Evolutionary conservation across 2,113 vertebrate genomes (phyloP).

Genomic region (Nycticorax nycticorax): DNA sequence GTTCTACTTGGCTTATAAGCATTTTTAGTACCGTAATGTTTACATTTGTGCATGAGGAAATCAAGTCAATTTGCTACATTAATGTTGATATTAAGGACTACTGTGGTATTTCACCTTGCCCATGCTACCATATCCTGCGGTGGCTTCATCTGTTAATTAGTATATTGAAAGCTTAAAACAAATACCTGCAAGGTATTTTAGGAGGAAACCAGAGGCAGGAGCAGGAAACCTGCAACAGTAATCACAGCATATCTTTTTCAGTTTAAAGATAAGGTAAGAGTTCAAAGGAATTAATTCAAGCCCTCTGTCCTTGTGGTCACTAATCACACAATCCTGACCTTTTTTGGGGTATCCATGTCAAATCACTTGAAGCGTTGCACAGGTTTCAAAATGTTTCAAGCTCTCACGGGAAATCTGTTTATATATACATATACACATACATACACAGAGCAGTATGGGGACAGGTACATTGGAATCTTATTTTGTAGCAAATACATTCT

Average conservation of each 20-base stretch:
- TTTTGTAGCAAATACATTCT: not conserved
- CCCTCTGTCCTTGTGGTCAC: not conserved
- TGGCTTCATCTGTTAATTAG: not conserved
- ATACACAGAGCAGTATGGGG: rapidly evolving
- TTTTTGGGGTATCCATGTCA: not conserved
- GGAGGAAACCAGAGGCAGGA: not conserved
- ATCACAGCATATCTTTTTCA: not conserved
- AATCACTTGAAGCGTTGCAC: rapidly evolving
- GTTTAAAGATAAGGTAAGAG: not conserved
- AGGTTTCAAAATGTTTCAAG: not conserved
- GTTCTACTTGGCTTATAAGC: not conserved
- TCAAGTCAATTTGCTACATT: not conserved
- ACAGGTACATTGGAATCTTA: rapidly evolving
- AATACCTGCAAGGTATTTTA: not conserved
- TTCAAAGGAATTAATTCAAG: not conserved
- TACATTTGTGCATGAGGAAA: not conserved
- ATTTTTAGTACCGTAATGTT: not conserved
- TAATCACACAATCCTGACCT: rapidly evolving
- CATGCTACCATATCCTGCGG: not conserved
- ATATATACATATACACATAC: rapidly evolving
- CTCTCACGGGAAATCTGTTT: not conserved
- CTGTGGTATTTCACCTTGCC: not conserved
- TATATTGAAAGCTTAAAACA: not conserved
- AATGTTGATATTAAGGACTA: not conserved
- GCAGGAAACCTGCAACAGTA: not conserved